Percentiles rank a stretch among this genome's conserved stretches.
phyloP scores from a whole-genome alignment of 2,113 vertebrate genomes.

The Sus scrofa region DNA sequence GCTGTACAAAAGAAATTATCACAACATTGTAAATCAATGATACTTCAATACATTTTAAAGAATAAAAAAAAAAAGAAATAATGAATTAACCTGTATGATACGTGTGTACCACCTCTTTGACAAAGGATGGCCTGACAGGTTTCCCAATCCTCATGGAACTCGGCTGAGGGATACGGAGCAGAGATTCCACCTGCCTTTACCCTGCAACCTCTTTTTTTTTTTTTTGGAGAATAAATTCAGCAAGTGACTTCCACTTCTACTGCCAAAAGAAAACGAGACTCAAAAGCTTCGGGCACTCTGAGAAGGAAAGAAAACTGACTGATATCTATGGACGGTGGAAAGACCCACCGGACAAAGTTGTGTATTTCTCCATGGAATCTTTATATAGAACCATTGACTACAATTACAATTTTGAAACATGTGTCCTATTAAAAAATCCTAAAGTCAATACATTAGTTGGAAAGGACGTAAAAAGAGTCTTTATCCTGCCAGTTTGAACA shows the following conservation, averaged over 20 bases:
- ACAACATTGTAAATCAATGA: too few species aligned
- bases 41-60: too few species aligned
- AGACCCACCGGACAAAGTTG: background rate
- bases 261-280: background rate
- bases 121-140: background rate
- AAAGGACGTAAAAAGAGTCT: slow-evolving; percentile 52
- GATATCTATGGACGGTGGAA: background rate
- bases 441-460: slow-evolving; percentile 22
- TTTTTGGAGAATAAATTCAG: background rate
- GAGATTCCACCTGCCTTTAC: background rate
- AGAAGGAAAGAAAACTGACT: background rate
- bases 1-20: too few species aligned
- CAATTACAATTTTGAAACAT: slow-evolving; percentile 50
- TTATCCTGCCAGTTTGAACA: slow-evolving; percentile 24
- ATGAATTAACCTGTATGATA: background rate
- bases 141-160: background rate
- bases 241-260: background rate
- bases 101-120: background rate
- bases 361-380: background rate
- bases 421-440: slow-evolving; percentile 33
- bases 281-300: background rate
- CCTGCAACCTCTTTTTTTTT: background rate
- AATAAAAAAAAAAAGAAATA: background rate
- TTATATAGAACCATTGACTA: background rate
- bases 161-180: too few species aligned